phyloP scores from a whole-genome alignment of 2,888 invertebrate species.

The Drosophila mercatorum region DNA sequence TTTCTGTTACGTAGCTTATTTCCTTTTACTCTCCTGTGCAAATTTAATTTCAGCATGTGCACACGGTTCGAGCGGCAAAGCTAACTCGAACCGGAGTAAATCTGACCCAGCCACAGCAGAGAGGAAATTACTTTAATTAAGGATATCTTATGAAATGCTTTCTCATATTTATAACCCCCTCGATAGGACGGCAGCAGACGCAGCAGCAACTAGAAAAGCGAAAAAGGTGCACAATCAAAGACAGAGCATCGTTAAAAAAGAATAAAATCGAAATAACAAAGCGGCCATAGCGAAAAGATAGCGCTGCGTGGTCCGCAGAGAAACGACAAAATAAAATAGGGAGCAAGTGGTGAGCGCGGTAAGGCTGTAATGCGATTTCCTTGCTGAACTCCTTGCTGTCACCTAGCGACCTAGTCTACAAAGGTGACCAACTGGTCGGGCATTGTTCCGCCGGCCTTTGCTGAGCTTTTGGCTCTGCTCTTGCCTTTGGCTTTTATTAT shows the following conservation, averaged over 20 bases:
- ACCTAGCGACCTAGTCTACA: constrained; percentile 55
- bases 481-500: constrained; percentile 32
- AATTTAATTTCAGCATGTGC: constrained; percentile 71
- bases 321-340: constrained; percentile 17
- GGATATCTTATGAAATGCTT: constrained; percentile 74
- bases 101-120: constrained; percentile 15
- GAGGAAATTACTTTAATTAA: constrained; percentile 79
- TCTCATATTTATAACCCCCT: constrained; percentile 72
- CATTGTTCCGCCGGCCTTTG: constrained; percentile 43
- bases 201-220: constrained; percentile 36
- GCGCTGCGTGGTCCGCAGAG: constrained; percentile 9
- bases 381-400: constrained; percentile 45
- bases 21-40: constrained; percentile 65
- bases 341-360: constrained; percentile 3
- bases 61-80: constrained; percentile 43
- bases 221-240: constrained; percentile 70
- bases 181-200: constrained; percentile 15
- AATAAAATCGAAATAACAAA: constrained; percentile 75
- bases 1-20: constrained; percentile 68
- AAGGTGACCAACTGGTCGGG: constrained; percentile 48
- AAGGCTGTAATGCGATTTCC: constrained; percentile 67
- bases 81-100: constrained; percentile 20
- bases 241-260: constrained; percentile 57
- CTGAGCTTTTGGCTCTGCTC: constrained; percentile 32
- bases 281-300: constrained; percentile 41